Conservation (phyloP, 35 echinoderm and acorn worm genomes). For the Stichopus chloronotus region DNA sequence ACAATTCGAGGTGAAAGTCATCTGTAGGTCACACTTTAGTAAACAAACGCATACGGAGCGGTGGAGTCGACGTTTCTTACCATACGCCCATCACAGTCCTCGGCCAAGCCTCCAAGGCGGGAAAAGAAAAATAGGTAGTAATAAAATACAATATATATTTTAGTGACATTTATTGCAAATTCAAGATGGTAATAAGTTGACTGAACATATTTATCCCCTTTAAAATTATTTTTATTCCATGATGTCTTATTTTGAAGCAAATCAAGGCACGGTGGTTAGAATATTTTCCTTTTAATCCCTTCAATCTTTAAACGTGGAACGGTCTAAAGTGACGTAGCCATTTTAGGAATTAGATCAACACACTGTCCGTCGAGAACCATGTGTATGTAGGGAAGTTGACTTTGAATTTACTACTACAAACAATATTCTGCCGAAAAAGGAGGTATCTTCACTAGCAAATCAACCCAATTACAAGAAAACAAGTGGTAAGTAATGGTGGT, state of each 20-base stretch:
- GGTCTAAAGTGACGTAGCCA: not conserved
- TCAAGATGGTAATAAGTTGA: not conserved
- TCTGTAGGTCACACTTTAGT: conserved; percentile 10
- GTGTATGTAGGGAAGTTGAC: not conserved
- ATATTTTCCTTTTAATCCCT: not conserved
- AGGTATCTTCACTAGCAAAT: not conserved
- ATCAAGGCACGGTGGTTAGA: not conserved
- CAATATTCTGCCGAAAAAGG: not conserved
- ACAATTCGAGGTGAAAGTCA: conserved; percentile 10
- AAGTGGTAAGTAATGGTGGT: not conserved
- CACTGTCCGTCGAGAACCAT: not conserved
- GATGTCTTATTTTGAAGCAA: not conserved
- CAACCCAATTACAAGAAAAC: not conserved
- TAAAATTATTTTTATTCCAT: not conserved
- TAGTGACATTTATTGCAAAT: not conserved
- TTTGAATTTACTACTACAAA: not conserved
- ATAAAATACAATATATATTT: not conserved
- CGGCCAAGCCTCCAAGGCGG: conserved; percentile 24
- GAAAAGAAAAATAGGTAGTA: not conserved
- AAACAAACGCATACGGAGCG: not conserved
- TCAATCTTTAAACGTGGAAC: not conserved
- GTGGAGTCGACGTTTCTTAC: not conserved
- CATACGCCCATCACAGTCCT: conserved; percentile 30
- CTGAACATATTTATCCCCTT: not conserved
- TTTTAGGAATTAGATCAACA: not conserved